Evolutionary conservation across 2,888 invertebrate species (phyloP).

Genomic region (Leucoptera coffeella): DNA sequence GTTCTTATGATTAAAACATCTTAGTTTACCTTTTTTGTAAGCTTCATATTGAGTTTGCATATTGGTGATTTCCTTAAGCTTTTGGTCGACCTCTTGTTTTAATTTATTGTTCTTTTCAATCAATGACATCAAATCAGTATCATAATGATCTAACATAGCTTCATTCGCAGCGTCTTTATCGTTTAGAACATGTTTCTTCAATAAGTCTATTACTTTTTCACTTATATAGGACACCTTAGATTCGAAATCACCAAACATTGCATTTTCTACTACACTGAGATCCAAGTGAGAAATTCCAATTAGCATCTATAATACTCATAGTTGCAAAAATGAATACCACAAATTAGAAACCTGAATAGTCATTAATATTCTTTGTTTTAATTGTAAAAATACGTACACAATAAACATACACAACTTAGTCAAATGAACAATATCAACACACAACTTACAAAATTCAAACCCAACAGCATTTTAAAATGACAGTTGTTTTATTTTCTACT

Average conservation of each 20-base stretch:
- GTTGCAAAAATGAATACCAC: too few relatives aligned
- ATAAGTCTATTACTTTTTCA: slow-evolving; percentile 12
- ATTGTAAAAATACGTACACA: too few relatives aligned
- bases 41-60: slow-evolving; percentile 22
- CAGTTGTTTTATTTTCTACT: too few relatives aligned
- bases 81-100: slow-evolving; percentile 19
- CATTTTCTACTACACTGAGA: slow-evolving; percentile 9
- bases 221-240: slow-evolving; percentile 9
- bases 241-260: slow-evolving; percentile 11
- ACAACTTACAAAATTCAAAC: too few relatives aligned
- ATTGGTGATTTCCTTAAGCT: slow-evolving; percentile 16
- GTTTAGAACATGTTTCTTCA: slow-evolving; percentile 12
- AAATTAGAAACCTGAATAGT: too few relatives aligned
- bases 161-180: slow-evolving; percentile 10
- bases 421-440: too few relatives aligned
- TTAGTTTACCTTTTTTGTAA: slow-evolving; percentile 23
- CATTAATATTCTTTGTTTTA: too few relatives aligned
- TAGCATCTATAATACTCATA: background rate
- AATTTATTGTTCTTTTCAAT: slow-evolving; percentile 22
- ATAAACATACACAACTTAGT: too few relatives aligned
- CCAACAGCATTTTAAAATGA: too few relatives aligned
- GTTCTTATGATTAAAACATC: too few relatives aligned
- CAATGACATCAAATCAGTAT: slow-evolving; percentile 20
- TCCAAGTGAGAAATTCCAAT: slow-evolving; percentile 3
- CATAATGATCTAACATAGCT: slow-evolving; percentile 12